phyloP scores from a whole-genome alignment of 1,140 invertebrate genomes.

The Wiebesia pumilae region DNA sequence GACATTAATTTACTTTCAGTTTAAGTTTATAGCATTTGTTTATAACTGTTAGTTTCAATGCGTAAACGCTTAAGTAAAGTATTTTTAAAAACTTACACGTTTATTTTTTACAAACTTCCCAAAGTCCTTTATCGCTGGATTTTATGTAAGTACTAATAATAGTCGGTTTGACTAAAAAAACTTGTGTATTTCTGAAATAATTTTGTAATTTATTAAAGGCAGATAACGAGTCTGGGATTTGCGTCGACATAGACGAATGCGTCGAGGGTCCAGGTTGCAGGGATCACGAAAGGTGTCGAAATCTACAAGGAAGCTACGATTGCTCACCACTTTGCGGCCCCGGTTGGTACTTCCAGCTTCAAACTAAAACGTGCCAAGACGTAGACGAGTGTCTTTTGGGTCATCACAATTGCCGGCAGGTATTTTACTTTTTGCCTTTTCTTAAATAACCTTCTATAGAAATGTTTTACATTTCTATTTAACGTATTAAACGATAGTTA shows the following conservation, averaged over 20 bases:
- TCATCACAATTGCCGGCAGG: conserved; percentile 64
- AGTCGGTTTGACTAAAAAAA: too few species aligned
- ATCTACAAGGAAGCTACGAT: conserved; percentile 83
- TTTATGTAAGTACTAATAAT: too few species aligned
- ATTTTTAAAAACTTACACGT: too few species aligned
- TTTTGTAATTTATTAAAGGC: conserved; percentile 70
- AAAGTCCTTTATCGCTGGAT: too few species aligned
- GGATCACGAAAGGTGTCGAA: conserved; percentile 82
- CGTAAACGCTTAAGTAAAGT: too few species aligned
- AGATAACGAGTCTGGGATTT: conserved; percentile 73
- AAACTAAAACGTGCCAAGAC: conserved; percentile 86
- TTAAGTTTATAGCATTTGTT: too few species aligned
- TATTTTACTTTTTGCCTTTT: conserved; percentile 10
- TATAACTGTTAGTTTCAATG: too few species aligned
- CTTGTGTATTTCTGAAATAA: background rate
- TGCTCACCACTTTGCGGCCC: conserved; percentile 79
- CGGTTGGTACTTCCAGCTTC: conserved; percentile 70
- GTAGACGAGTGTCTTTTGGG: conserved; percentile 87
- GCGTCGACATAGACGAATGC: conserved; percentile 88
- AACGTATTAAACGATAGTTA: too few species aligned
- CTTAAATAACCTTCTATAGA: too few species aligned
- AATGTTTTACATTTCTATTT: too few species aligned
- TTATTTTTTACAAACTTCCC: too few species aligned
- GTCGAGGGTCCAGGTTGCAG: conserved; percentile 80
- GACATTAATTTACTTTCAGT: too few species aligned